Evolutionary conservation across 2,797 vertebrate species (phyloP).

Genomic region (Anguilla anguilla): DNA sequence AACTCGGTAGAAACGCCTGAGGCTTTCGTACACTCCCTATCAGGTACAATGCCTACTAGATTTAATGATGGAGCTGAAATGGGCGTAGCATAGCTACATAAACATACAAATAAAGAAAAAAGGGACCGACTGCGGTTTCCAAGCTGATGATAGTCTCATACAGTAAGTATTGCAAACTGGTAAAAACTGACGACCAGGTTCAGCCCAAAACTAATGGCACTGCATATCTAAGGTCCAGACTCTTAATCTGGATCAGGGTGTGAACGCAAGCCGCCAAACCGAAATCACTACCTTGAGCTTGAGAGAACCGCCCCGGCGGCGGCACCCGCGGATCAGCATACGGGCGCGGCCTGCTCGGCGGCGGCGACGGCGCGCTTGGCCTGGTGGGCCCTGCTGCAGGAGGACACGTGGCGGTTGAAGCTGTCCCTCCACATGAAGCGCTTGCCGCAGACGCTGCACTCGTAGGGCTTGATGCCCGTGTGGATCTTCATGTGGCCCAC

Average conservation of each 20-base stretch:
- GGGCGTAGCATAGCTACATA: background rate
- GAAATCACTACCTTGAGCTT: background rate
- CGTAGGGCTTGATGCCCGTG: slow-evolving; percentile 84
- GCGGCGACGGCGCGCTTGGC: slow-evolving; percentile 64
- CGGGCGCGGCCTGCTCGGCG: slow-evolving; percentile 63
- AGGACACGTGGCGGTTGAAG: slow-evolving; percentile 84
- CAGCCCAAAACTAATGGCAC: background rate
- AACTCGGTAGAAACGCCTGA: background rate
- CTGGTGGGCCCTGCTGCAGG: slow-evolving; percentile 82
- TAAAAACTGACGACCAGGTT: background rate
- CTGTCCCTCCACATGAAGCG: slow-evolving; percentile 90
- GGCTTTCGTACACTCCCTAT: background rate
- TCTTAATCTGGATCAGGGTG: background rate
- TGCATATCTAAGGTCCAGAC: background rate
- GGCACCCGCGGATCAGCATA: slow-evolving; percentile 40
- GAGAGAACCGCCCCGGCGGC: background rate
- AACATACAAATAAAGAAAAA: background rate
- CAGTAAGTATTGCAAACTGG: background rate
- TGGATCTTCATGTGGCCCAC: slow-evolving; percentile 90
- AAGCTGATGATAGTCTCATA: background rate
- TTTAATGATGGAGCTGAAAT: background rate
- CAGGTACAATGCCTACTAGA: background rate
- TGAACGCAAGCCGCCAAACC: background rate
- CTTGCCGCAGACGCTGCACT: slow-evolving; percentile 85
- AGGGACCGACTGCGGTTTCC: background rate